Conservation (phyloP, 2,888 invertebrate species). For the Drosophila paucipuncta region DNA sequence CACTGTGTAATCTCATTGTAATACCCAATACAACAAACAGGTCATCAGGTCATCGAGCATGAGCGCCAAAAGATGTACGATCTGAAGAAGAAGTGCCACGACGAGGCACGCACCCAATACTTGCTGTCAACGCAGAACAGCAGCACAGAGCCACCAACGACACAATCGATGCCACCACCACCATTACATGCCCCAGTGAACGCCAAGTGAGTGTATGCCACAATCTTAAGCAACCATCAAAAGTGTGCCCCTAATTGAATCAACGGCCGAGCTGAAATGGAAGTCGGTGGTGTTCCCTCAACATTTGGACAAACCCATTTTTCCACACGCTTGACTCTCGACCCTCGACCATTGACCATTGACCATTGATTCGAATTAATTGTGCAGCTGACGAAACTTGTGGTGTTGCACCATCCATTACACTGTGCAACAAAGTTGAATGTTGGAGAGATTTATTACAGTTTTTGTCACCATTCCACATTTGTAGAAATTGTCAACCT, state of each 20-base stretch:
- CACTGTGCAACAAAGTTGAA: conserved; percentile 16
- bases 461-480: not conserved
- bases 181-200: conserved; percentile 27
- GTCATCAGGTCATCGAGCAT: conserved; percentile 96
- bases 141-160: conserved; percentile 11
- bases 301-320: conserved; percentile 5
- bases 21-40: conserved; percentile 85
- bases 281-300: not conserved
- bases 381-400: conserved; percentile 52
- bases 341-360: conserved; percentile 45
- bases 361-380: conserved; percentile 49
- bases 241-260: conserved; percentile 53
- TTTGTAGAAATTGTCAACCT: not conserved
- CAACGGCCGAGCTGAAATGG: conserved; percentile 18
- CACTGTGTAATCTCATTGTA: not conserved
- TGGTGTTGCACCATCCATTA: conserved; percentile 31
- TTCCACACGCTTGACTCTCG: conserved; percentile 39
- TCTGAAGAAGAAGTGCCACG: conserved; percentile 93
- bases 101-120: conserved; percentile 96
- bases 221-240: not conserved
- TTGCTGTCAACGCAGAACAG: conserved; percentile 87
- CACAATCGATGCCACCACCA: conserved; percentile 8
- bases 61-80: conserved; percentile 95
- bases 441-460: not conserved
- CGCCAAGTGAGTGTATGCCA: conserved; percentile 61